Conservation (phyloP, 92 coral and sea anemone species). For the Porites lobata region DNA sequence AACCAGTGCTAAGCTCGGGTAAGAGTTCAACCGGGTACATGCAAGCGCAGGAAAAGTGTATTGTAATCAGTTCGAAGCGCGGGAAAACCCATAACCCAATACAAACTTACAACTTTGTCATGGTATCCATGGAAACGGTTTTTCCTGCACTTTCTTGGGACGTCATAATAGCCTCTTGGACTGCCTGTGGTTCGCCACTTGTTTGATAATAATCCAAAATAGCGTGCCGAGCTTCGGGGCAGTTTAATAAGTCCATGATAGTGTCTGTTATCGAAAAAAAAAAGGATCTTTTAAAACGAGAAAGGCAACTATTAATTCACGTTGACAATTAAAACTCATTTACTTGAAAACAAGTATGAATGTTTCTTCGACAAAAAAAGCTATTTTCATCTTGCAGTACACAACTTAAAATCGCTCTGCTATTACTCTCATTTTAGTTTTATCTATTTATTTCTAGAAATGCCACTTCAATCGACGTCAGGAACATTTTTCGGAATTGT, state of each 20-base stretch:
- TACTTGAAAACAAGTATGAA: too few species aligned
- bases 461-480: too few species aligned
- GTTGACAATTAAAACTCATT: too few species aligned
- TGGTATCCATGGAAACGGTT: conserved; percentile 35
- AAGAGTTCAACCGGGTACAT: too few species aligned
- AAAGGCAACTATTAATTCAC: too few species aligned
- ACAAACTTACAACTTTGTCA: conserved; percentile 17
- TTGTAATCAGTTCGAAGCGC: neutral
- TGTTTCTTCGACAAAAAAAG: too few species aligned
- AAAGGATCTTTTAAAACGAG: too few species aligned
- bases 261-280: conserved; percentile 48
- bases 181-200: conserved; percentile 77
- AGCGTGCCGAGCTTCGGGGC: conserved; percentile 69
- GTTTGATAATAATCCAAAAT: conserved; percentile 69
- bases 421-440: too few species aligned
- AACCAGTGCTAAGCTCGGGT: too few species aligned
- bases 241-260: conserved; percentile 72
- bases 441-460: too few species aligned
- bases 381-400: too few species aligned
- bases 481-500: neutral
- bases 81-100: neutral
- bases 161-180: conserved; percentile 70
- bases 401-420: too few species aligned
- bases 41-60: neutral
- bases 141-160: conserved; percentile 37